phyloP scores from a whole-genome alignment of 2,113 vertebrate genomes.

The Ciconia boyciana region DNA sequence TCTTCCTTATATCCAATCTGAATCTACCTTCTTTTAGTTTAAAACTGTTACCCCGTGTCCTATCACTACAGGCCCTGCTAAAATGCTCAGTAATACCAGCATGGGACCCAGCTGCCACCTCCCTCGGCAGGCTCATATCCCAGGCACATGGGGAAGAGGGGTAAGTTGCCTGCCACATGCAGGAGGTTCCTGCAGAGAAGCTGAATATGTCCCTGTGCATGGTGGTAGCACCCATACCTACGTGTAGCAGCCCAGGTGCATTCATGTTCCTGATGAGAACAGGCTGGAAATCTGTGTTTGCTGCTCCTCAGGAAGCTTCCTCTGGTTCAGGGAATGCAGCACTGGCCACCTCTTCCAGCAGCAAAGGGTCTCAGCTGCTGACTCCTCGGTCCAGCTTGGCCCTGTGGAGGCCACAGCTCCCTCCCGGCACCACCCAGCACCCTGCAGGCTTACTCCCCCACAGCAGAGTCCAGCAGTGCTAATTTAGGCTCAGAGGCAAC shows the following conservation, averaged over 20 bases:
- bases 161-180: fast-evolving
- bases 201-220: background rate
- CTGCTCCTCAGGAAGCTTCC: background rate
- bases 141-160: background rate
- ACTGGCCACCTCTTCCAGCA: background rate
- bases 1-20: background rate
- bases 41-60: background rate
- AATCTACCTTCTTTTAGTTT: background rate
- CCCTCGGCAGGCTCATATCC: background rate
- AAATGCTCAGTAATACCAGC: background rate
- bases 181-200: background rate
- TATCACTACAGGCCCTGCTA: background rate
- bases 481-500: background rate
- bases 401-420: background rate
- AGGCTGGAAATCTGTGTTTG: background rate
- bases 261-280: background rate
- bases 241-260: fast-evolving
- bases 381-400: fast-evolving
- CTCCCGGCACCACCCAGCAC: background rate
- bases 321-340: no score
- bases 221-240: background rate
- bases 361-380: background rate
- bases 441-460: background rate
- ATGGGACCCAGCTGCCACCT: background rate
- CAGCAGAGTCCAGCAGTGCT: background rate